Conservation (phyloP, 2,797 vertebrate species). For the Enteromius anoplus region DNA sequence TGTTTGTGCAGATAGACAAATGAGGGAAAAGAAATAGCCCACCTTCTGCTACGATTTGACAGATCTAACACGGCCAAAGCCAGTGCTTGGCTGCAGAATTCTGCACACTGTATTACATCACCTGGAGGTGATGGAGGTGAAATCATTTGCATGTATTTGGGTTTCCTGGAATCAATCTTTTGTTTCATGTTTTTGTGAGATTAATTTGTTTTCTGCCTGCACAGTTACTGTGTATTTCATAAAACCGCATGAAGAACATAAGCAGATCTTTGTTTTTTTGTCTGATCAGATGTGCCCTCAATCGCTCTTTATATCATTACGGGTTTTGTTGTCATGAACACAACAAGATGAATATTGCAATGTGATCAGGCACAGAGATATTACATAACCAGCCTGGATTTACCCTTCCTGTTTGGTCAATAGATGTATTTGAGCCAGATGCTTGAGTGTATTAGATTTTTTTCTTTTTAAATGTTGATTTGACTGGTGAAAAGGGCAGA, state of each 20-base stretch:
- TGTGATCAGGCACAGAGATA: not conserved
- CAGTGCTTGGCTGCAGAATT: conserved; percentile 8
- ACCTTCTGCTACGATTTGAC: conserved; percentile 6
- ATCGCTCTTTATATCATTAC: conserved; percentile 1
- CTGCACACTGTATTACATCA: not conserved
- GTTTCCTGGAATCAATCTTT: conserved; percentile 32
- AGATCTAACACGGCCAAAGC: not conserved
- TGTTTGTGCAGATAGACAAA: conserved; percentile 35
- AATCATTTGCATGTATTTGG: conserved; percentile 17
- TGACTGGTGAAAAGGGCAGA: not conserved
- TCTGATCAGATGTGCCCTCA: conserved; percentile 28
- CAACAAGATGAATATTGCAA: conserved; percentile 11
- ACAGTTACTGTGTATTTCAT: not conserved
- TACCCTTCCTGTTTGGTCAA: not conserved
- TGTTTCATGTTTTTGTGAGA: conserved; percentile 36
- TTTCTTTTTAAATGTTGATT: not conserved
- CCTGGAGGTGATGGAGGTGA: conserved; percentile 12
- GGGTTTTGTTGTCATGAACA: conserved; percentile 16
- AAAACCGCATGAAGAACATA: conserved; percentile 29
- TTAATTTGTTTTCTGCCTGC: conserved; percentile 13
- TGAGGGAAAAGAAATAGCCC: not conserved
- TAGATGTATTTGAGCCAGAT: conserved; percentile 22
- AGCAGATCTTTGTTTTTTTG: conserved; percentile 24
- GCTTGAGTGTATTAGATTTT: conserved; percentile 7
- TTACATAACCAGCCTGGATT: conserved; percentile 20